Evolutionary conservation across 1,140 invertebrate species (phyloP), one percentile per base, ranked within the genome.

Genomic region (Leptopilina boulardi): DNA sequence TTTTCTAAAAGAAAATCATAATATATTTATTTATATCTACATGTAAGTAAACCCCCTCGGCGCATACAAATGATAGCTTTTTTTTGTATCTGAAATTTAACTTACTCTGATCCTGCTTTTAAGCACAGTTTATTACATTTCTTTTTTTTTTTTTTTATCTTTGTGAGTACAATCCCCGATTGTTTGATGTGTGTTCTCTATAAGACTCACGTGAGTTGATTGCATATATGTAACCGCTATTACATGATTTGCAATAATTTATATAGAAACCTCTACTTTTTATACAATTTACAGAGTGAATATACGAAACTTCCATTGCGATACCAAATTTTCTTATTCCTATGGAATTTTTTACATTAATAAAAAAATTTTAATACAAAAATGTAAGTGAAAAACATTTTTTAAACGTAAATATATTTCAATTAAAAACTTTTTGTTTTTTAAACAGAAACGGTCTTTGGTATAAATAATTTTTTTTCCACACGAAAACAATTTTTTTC

Each of bases 261-360:
- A 90, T 38, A n/a, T 87, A 88, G 85, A 83, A 84, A 89, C 87
- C 78, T 84, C 84, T 88, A 88, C 82, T 80, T 77, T 88, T 89
- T 88, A 87, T 89, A 89, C 86, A 87, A 80, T 77, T 79, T 80
- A 56, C 74, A 73, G 73, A 78, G 74, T 75, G 56, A 59, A n/a
- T n/a, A n/a, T 74, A 71, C 77, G 72, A 77, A 72, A 80, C 72
- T 42, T 75, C 80, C 73, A 79, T 74, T 72, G 70, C 78, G 77
- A 79, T 77, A 77, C 75, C 59, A 83, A 82, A 78, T 1, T 4
- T 30, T 13, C 11, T 26, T 15, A 4, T 30, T 13, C 11, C 13
- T 15, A 4, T 3, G n/a, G n/a, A 47, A 11, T 44, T 44, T 44
- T 44, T 44, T n/a, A 44, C 42, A 44, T 5, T 30, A 38, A 38